Evolutionary conservation across 2,888 invertebrate species (phyloP), one percentile per base, ranked within the genome.

Genomic region (Synanthedon andrenaeformis): DNA sequence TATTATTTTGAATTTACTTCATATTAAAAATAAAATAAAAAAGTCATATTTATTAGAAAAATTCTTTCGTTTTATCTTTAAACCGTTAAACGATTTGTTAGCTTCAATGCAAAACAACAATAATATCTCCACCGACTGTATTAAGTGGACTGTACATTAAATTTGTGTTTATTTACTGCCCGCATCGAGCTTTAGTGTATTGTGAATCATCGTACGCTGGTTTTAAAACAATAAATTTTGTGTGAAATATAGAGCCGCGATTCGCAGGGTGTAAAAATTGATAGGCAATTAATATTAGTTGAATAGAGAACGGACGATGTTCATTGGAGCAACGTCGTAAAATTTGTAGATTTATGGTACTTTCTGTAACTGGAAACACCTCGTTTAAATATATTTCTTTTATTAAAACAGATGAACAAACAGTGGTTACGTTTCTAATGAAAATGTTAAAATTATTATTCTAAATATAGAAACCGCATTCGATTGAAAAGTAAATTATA

Each of bases 221-320:
- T 73, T 75, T 76, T 70, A 71, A 73, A 77, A 73, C 76, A 67
- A 79, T 79, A 77, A 79, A 79, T 69, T 72, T 62, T 70, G 64
- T 68, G 68, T 79, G 70, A 76, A 76, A 76, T 74, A 76, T 72
- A 69, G 67, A 64, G 64, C 66, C 53, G 62, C 66, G 68, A 76
- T 76, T 65, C 67, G 68, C 58, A 62, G 66, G 66, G 70, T 64
- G 68, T 79, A 75, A 80, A 81, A 79, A 78, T 74, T 64, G 68
- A 65, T 68, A 64, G 70, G 74, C 71, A 75, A 79, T 81, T 79
- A 80, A 82, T 82, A 81, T 82, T 80, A 79, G 76, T 77, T 71
- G 78, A 82, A 81, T 68, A 69, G 76, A 70, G 72, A 76, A 73
- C 70, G 69, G 64, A 67, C 67, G 70, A 70, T 70, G 66, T 81